A percentile compares a stretch with the other conserved stretches of the same genome.
These are phyloP conservation scores for Hypsibius dujardini DNA, from an alignment of 1,140 invertebrate genomes.

Conservation along the genomic window DNA sequence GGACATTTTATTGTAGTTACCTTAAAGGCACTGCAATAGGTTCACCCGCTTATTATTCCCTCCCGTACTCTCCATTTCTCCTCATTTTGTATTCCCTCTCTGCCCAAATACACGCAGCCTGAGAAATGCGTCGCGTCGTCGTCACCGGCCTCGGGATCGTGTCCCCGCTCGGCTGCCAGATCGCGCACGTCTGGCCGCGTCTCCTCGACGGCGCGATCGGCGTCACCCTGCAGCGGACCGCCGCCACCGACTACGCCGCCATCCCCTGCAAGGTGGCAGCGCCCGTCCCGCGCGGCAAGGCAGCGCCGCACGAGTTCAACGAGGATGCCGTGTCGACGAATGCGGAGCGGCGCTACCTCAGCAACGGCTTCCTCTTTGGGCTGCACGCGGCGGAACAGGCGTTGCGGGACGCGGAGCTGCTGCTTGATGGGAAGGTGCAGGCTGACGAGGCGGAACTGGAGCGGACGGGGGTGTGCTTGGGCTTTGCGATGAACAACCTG, in stretches of 20 bases:
- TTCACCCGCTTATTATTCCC: background rate
- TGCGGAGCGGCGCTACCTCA: slow-evolving; percentile 59
- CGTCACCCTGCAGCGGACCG: slow-evolving; percentile 45
- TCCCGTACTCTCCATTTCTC: background rate
- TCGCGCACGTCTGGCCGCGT: slow-evolving; percentile 51
- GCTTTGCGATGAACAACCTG: slow-evolving; percentile 88
- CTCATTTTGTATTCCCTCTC: background rate
- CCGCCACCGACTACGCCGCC: slow-evolving; percentile 44
- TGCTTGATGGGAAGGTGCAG: too few species aligned
- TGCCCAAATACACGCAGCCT: too few species aligned
- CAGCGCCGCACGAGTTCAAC: slow-evolving; percentile 41
- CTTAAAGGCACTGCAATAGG: background rate
- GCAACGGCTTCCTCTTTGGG: slow-evolving; percentile 57
- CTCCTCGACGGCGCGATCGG: slow-evolving; percentile 53
- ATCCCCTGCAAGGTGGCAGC: slow-evolving; percentile 67
- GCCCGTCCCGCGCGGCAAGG: slow-evolving; percentile 40
- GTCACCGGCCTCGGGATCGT: slow-evolving; percentile 78
- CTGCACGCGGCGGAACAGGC: slow-evolving; percentile 74
- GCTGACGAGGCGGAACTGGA: slow-evolving; percentile 33
- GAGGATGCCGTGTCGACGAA: slow-evolving; percentile 47
- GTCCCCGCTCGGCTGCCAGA: slow-evolving; percentile 58
- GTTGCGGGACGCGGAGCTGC: slow-evolving; percentile 40
- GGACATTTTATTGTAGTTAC: background rate
- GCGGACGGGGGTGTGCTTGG: slow-evolving; percentile 69
- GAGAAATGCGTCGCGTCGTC: slow-evolving; percentile 55